Percentiles rank a stretch among this genome's conserved stretches.
These are phyloP conservation scores for Cephus cinctus DNA, from an alignment of 1,140 invertebrate genomes.

Conservation along the genomic window DNA sequence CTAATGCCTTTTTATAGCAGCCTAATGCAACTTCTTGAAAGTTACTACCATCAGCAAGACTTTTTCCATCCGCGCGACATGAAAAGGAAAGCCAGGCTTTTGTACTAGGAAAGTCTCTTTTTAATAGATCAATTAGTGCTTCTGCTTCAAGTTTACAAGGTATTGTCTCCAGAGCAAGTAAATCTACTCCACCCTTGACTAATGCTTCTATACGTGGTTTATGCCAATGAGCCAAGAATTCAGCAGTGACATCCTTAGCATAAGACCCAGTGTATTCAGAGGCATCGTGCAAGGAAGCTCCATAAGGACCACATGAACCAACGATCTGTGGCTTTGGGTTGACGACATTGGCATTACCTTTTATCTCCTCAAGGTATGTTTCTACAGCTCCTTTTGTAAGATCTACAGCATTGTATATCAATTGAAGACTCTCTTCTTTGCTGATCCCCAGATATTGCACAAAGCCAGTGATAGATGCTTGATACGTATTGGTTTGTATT, in stretches of 20 bases:
- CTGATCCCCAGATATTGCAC: conserved; percentile 66
- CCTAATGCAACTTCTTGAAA: conserved; percentile 64
- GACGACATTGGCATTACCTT: conserved; percentile 18
- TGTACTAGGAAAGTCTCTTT: conserved; percentile 67
- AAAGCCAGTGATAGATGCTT: conserved; percentile 81
- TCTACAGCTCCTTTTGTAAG: conserved; percentile 67
- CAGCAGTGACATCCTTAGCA: conserved; percentile 63
- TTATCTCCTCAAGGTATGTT: conserved; percentile 59
- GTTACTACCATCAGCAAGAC: conserved; percentile 72
- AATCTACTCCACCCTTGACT: conserved; percentile 74
- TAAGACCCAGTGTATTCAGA: conserved; percentile 92
- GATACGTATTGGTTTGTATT: conserved; percentile 86
- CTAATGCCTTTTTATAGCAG: conserved; percentile 62
- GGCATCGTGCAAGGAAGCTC: conserved; percentile 82
- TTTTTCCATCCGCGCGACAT: conserved; percentile 68
- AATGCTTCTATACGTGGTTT: conserved; percentile 73
- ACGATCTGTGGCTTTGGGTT: conserved; percentile 63
- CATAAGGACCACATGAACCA: conserved; percentile 91
- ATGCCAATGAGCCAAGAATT: conserved; percentile 80
- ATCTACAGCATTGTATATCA: conserved; percentile 73
- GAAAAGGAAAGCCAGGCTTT: conserved; percentile 86
- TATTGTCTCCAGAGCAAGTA: conserved; percentile 89
- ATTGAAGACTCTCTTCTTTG: conserved; percentile 62
- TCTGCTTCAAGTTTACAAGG: conserved; percentile 80
- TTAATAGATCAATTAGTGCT: conserved; percentile 74